phyloP scores from a whole-genome alignment of 2,797 vertebrate genomes.

The Acipenser oxyrinchus region DNA sequence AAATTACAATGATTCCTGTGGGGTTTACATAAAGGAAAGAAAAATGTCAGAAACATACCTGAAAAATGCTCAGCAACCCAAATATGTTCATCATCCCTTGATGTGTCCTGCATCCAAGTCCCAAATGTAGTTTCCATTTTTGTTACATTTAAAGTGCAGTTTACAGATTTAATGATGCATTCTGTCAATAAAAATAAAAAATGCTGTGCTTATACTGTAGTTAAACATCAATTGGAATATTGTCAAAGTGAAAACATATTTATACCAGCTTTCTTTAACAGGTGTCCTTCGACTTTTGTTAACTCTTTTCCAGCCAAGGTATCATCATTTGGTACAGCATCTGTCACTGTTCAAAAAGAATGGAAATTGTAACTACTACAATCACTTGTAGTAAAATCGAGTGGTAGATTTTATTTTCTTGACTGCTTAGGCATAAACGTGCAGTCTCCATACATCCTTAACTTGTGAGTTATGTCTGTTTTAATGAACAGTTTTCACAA shows the following conservation, averaged over 20 bases:
- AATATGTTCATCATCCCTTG: constrained; percentile 67
- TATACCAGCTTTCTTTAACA: constrained; percentile 60
- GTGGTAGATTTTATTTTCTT: too few species aligned
- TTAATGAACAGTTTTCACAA: too few species aligned
- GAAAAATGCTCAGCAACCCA: constrained; percentile 92
- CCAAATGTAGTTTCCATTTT: constrained; percentile 79
- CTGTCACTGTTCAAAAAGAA: constrained; percentile 35
- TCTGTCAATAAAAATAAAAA: constrained; percentile 51
- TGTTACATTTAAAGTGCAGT: constrained; percentile 67
- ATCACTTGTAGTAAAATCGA: too few species aligned
- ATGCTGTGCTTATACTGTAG: not conserved
- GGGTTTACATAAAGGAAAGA: too few species aligned
- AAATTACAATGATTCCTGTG: too few species aligned
- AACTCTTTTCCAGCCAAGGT: constrained; percentile 53
- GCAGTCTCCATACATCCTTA: too few species aligned
- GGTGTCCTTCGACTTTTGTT: constrained; percentile 36
- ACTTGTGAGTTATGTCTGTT: too few species aligned
- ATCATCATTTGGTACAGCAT: constrained; percentile 72
- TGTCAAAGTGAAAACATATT: constrained; percentile 9
- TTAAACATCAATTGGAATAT: not conserved
- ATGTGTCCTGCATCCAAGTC: constrained; percentile 82
- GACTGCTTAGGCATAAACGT: too few species aligned
- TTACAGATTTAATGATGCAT: constrained; percentile 70
- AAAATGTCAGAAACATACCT: constrained; percentile 49
- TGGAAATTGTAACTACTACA: not conserved